Conservation (phyloP, 2,888 invertebrate genomes). For the Hemicrepidius hirtus region DNA sequence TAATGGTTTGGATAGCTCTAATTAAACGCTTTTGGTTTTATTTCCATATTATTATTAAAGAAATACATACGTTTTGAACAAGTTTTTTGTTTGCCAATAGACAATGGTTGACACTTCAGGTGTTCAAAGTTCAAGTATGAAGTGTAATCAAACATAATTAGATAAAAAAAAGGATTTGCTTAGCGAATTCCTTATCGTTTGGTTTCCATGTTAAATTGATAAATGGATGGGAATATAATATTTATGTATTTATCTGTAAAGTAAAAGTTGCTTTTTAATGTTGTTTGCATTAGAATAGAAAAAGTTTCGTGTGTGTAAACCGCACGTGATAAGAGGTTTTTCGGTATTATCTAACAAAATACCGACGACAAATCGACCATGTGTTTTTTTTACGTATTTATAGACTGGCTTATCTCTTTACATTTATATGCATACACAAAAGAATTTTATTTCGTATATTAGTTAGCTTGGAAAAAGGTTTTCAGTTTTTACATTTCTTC, state of each 20-base stretch:
- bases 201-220: neutral
- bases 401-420: conserved; percentile 2
- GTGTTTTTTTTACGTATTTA: conserved; percentile 7
- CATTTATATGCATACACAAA: neutral
- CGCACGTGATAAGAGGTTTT: neutral
- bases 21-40: neutral
- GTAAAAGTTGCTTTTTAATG: conserved; percentile 1
- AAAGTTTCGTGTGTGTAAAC: conserved; percentile 13
- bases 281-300: neutral
- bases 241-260: neutral
- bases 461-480: too few species aligned
- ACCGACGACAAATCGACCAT: conserved; percentile 4
- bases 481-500: too few species aligned
- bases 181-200: conserved; percentile 4
- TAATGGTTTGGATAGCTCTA: too few species aligned
- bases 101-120: neutral
- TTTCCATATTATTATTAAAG: neutral
- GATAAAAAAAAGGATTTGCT: conserved; percentile 10
- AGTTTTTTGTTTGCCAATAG: neutral
- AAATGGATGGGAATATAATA: too few species aligned
- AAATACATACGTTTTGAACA: too few species aligned
- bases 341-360: conserved; percentile 17
- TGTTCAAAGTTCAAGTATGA: conserved; percentile 17
- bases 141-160: neutral
- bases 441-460: neutral